Evolutionary conservation across 1,140 invertebrate genomes (phyloP).

Genomic region (Cherax quadricarinatus): DNA sequence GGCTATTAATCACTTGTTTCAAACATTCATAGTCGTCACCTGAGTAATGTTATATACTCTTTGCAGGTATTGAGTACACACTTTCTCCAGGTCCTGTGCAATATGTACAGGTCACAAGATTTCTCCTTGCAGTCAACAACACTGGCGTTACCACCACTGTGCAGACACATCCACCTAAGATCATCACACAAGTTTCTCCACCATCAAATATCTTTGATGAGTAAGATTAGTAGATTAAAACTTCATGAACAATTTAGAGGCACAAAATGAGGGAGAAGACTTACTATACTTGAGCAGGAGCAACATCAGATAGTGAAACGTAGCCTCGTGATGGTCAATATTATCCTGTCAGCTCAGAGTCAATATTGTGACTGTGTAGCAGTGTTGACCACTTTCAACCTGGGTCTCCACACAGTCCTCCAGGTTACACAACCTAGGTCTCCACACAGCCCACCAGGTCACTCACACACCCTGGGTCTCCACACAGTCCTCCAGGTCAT

Average conservation of each 20-base stretch:
- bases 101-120: background rate
- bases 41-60: background rate
- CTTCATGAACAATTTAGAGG: too few relatives aligned
- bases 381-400: background rate
- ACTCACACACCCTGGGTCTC: too few relatives aligned
- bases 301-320: background rate
- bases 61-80: background rate
- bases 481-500: too few relatives aligned
- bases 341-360: background rate
- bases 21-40: too few relatives aligned
- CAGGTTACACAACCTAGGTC: too few relatives aligned
- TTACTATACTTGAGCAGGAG: background rate
- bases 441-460: too few relatives aligned
- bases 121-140: background rate
- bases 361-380: background rate
- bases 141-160: background rate
- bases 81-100: background rate
- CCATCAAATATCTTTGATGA: background rate
- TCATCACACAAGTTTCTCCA: background rate
- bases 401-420: too few relatives aligned
- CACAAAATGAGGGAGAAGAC: too few relatives aligned
- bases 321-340: background rate
- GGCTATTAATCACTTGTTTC: too few relatives aligned
- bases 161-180: background rate
- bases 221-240: too few relatives aligned